A percentile compares a stretch with the other conserved stretches of the same genome.
phyloP scores from a whole-genome alignment of 64 coral and sea anemone genomes.

The Catalaphyllia jardinei region DNA sequence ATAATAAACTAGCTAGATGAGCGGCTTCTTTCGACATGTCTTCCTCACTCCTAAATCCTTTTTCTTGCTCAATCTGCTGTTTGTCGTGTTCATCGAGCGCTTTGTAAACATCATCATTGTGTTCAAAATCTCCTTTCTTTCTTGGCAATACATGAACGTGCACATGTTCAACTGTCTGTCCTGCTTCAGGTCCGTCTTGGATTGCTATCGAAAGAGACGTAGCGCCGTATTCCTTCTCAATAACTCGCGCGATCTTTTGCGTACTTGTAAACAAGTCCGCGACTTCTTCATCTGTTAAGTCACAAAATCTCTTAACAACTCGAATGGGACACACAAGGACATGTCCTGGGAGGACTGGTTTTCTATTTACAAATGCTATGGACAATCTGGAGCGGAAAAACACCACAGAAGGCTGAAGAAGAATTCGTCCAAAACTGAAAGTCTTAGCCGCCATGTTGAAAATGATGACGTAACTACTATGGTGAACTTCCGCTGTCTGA shows the following conservation, averaged over 20 bases:
- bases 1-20: slow-evolving; percentile 60
- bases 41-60: slow-evolving; percentile 68
- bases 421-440: slow-evolving; percentile 73
- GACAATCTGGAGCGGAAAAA: slow-evolving; percentile 90
- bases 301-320: slow-evolving; percentile 86
- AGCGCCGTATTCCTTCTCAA: slow-evolving; percentile 81
- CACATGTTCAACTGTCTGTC: slow-evolving; percentile 91
- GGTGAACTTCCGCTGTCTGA: slow-evolving; percentile 8
- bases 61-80: slow-evolving; percentile 3
- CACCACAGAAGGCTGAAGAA: slow-evolving; percentile 83
- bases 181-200: slow-evolving; percentile 96
- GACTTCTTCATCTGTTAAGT: slow-evolving; percentile 93
- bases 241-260: slow-evolving; percentile 78
- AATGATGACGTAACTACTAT: not conserved
- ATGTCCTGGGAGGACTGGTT: slow-evolving; percentile 96
- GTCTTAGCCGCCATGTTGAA: slow-evolving; percentile 80
- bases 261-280: slow-evolving; percentile 83
- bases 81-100: slow-evolving; percentile 91
- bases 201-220: slow-evolving; percentile 85
- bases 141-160: slow-evolving; percentile 95
- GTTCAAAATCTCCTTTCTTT: slow-evolving; percentile 84
- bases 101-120: slow-evolving; percentile 95
- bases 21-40: slow-evolving; percentile 79
- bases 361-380: slow-evolving; percentile 95
- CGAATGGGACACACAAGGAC: slow-evolving; percentile 92